Percentiles rank a stretch among this genome's conserved stretches.
Evolutionary conservation across 2,888 invertebrate genomes (phyloP).

Genomic region (Acanthacorydalis orientalis): DNA sequence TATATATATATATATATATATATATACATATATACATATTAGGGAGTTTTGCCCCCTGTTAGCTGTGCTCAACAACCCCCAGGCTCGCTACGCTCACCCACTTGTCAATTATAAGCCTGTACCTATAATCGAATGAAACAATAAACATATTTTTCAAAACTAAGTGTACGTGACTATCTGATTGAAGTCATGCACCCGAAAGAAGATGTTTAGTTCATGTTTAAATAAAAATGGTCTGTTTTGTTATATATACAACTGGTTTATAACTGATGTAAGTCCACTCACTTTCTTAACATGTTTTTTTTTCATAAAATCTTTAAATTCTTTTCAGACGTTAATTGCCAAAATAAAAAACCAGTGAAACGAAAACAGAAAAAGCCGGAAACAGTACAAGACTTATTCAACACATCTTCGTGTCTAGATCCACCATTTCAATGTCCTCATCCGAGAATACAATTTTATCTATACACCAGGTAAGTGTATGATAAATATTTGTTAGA

Average conservation of each 20-base stretch:
- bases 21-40: too few relatives aligned
- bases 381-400: conserved; percentile 45
- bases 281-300: background rate
- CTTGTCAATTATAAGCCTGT: too few relatives aligned
- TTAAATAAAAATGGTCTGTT: background rate
- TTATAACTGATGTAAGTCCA: background rate
- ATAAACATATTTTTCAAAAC: too few relatives aligned
- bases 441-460: conserved; percentile 69
- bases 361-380: conserved; percentile 25
- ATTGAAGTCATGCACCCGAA: too few relatives aligned
- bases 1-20: too few relatives aligned
- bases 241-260: background rate
- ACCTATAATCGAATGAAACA: too few relatives aligned
- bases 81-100: too few relatives aligned
- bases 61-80: too few relatives aligned
- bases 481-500: too few relatives aligned
- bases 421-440: conserved; percentile 67
- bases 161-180: too few relatives aligned
- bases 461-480: conserved; percentile 58
- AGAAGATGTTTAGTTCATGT: background rate
- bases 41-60: too few relatives aligned
- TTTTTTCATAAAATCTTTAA: conserved; percentile 7
- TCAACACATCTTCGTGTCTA: conserved; percentile 66
- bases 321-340: conserved; percentile 25
- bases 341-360: conserved; percentile 22